Conservation (phyloP, 2,113 vertebrate genomes). For the Sceloporus tristichus region DNA sequence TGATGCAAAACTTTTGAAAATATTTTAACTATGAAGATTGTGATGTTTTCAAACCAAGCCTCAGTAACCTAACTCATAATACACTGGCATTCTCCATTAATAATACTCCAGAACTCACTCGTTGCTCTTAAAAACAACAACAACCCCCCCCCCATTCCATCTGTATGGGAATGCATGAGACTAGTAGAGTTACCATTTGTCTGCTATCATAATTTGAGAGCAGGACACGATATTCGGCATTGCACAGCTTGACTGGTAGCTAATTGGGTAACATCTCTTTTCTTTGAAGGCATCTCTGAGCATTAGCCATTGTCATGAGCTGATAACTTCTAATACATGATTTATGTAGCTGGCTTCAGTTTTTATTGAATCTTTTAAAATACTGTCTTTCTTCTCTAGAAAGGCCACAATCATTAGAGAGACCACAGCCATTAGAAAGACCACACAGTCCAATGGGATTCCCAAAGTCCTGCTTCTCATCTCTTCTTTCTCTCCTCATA, state of each 20-base stretch:
- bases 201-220: neutral
- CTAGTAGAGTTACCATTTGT: neutral
- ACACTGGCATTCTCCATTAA: too few species aligned
- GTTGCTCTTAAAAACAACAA: too few species aligned
- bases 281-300: constrained; percentile 14
- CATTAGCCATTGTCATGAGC: neutral
- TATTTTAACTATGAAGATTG: neutral
- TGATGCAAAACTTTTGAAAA: neutral
- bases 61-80: too few species aligned
- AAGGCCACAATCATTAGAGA: too few species aligned
- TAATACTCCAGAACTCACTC: too few species aligned
- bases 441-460: constrained; percentile 20
- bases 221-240: neutral
- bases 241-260: constrained; percentile 21
- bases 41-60: neutral
- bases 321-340: neutral
- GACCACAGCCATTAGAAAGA: neutral
- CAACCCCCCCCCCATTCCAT: too few species aligned
- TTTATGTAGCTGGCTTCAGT: neutral
- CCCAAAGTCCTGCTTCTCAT: constrained; percentile 19
- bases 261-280: constrained; percentile 19
- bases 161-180: too few species aligned
- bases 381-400: constrained; percentile 16
- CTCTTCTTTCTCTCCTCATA: constrained; percentile 33
- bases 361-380: neutral